phyloP scores from a whole-genome alignment of 2,113 vertebrate species.

The Trichomycterus rosablanca region DNA sequence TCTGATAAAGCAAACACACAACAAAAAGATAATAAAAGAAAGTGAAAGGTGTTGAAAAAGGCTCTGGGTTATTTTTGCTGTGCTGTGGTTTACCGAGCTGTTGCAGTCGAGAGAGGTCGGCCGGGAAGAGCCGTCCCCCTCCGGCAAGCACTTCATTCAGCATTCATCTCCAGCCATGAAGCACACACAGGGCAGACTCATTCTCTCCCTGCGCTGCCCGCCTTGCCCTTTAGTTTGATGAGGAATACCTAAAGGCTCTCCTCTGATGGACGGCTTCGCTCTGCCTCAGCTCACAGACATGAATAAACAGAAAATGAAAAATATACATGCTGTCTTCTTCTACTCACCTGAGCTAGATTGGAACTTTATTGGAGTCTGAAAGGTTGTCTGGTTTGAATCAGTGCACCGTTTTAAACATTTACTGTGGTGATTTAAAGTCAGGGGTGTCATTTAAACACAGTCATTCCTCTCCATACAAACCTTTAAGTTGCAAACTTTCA shows the following conservation, averaged over 20 bases:
- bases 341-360: neutral
- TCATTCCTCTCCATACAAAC: no score
- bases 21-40: neutral
- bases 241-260: constrained; percentile 44
- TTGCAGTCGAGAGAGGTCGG: constrained; percentile 37
- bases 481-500: no score
- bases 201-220: constrained; percentile 41
- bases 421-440: no score
- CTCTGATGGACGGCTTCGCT: constrained; percentile 59
- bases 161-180: constrained; percentile 49
- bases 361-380: no score
- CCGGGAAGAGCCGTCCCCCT: constrained; percentile 45
- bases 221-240: constrained; percentile 36
- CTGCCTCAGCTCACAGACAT: constrained; percentile 48
- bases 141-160: constrained; percentile 44
- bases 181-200: constrained; percentile 41
- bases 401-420: no score
- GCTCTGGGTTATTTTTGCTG: constrained; percentile 14
- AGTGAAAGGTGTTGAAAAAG: no score
- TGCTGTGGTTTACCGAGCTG: constrained; percentile 25
- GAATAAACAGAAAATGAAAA: constrained; percentile 46
- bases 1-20: neutral
- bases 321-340: constrained; percentile 29
- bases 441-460: no score
- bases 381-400: no score